Evolutionary conservation across 2,797 vertebrate species (phyloP), one percentile per base, ranked within the genome.

Genomic region (Spinus olivaceus): DNA sequence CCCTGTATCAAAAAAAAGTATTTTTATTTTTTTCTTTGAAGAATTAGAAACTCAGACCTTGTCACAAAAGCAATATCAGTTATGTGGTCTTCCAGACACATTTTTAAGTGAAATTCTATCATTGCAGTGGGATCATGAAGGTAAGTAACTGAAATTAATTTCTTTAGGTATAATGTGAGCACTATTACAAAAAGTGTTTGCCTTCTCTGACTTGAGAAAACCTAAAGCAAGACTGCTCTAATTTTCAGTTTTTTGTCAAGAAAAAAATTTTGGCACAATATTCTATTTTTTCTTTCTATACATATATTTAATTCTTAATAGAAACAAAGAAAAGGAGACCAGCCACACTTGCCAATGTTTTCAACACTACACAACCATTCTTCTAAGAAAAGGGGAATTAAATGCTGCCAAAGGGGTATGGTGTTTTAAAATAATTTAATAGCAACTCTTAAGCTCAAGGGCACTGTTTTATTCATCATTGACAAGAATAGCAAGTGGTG

Each of bases 401-500:
- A 8, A 69, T 20, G 16, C 42, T 94, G 32, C 28, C 51, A 74
- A 69, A 27, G 51, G 44, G 46, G 10, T 39, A 46, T 77, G 56
- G 42, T 56, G 17, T 83, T 94, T 86, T 88, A 61, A 83, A 92
- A 78, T 76, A 87, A 71, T 82, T 74, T 49, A 49, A 90, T 90
- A 86, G 37, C 37, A 60, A 71, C n/a, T 74, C 61, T 59, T 63
- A 70, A 73, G 39, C 51, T 94, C 76, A 88, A 86, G 76, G 74
- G 56, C 33, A 59, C 71, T 93, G 84, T 81, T 95, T 94, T 88
- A 93, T 95, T 95, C 70, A 93, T 88, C 54, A 37, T 1, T 92
- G 77, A 78, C 80, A 88, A 61, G 70, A 94, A 96, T 78, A 96
- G 88, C 47, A 90, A 88, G 57, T 78, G 73, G 49, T 94, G 86